phyloP scores from a whole-genome alignment of 35 echinoderm and acorn worm species.

The Heliocidaris erythrogramma region DNA sequence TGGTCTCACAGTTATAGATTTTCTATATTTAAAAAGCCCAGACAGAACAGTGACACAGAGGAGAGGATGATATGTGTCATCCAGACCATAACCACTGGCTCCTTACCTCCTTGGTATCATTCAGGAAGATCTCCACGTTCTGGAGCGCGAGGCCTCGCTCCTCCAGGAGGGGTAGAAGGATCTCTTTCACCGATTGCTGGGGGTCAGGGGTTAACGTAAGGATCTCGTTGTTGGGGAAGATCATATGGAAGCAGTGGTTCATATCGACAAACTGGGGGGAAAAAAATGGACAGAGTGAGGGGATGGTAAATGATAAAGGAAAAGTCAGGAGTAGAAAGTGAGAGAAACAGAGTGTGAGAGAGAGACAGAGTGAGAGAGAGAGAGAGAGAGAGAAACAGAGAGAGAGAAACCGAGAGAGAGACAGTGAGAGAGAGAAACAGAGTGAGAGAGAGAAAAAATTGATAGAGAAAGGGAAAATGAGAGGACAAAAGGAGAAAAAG shows the following conservation, averaged over 20 bases:
- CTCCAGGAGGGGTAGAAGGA: conserved; percentile 52
- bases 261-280: conserved; percentile 15
- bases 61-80: neutral
- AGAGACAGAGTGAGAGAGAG: neutral
- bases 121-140: conserved; percentile 59
- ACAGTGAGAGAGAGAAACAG: neutral
- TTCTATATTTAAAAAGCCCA: too few relatives aligned
- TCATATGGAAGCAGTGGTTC: conserved; percentile 42
- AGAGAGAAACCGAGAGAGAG: neutral
- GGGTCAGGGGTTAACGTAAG: conserved; percentile 53
- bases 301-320: neutral
- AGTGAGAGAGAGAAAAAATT: too few relatives aligned
- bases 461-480: neutral
- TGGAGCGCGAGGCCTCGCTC: conserved; percentile 47
- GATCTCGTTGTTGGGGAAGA: conserved; percentile 66
- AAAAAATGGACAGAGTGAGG: neutral
- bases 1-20: too few relatives aligned
- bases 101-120: conserved; percentile 63
- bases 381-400: neutral
- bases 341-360: neutral
- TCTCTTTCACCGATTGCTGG: conserved; percentile 29
- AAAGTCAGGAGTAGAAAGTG: neutral
- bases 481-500: neutral
- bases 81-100: neutral
- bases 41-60: too few relatives aligned